Conservation (phyloP, 2,797 vertebrate genomes). For the Paguma larvata region DNA sequence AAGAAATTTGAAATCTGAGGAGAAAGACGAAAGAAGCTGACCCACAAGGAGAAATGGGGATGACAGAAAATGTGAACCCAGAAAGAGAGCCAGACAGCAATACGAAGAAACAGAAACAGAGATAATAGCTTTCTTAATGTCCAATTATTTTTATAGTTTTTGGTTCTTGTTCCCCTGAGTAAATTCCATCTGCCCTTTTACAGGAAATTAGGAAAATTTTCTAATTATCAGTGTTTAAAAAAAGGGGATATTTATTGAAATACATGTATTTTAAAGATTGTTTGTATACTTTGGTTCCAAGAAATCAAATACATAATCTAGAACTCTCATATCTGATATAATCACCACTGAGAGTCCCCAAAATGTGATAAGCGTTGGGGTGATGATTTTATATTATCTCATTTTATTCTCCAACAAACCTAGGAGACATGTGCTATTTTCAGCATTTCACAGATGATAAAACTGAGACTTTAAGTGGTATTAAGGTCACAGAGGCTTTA, state of each 20-base stretch:
- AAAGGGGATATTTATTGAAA: not conserved
- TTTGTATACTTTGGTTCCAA: slow-evolving; percentile 10
- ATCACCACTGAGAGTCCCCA: not conserved
- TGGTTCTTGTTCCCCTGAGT: not conserved
- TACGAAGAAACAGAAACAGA: not conserved
- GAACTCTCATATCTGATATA: not conserved
- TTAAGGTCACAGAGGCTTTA: not conserved
- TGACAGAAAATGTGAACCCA: not conserved
- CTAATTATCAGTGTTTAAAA: not conserved
- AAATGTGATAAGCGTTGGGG: not conserved
- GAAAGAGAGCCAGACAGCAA: not conserved
- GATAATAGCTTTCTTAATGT: not conserved
- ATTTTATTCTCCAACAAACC: slow-evolving; percentile 38
- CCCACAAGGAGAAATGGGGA: not conserved
- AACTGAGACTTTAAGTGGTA: not conserved
- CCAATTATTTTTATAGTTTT: not conserved
- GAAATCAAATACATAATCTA: not conserved
- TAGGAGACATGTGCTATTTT: not conserved
- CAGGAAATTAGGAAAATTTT: not conserved
- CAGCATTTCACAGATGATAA: slow-evolving; percentile 46
- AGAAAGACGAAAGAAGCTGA: not conserved
- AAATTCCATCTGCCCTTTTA: not conserved
- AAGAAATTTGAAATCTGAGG: not conserved
- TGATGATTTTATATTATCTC: not conserved
- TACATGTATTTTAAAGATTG: not conserved